Conservation (phyloP, 2,888 invertebrate species). For the Acanthococcus lagerstroemiae region DNA sequence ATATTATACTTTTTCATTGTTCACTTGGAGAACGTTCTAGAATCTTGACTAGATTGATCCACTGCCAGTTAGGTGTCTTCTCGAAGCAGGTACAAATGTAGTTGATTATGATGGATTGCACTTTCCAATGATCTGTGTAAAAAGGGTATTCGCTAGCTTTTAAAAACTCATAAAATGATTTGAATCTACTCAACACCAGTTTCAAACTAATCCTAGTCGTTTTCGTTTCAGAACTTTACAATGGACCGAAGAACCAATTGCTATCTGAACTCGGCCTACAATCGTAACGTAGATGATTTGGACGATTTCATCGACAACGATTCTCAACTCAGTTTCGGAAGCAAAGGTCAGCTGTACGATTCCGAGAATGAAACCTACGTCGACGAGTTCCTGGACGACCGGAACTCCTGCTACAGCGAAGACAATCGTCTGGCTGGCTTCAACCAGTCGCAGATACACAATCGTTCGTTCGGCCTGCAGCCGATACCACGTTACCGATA, state of each 20-base stretch:
- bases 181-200: no score
- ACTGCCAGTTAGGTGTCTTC: no score
- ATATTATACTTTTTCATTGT: no score
- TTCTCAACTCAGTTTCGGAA: slow-evolving; percentile 15
- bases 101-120: no score
- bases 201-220: no score
- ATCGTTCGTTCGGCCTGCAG: neutral
- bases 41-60: no score
- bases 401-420: slow-evolving; percentile 4
- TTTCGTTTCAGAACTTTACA: no score
- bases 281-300: slow-evolving; percentile 14
- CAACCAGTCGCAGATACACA: neutral
- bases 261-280: slow-evolving; percentile 19
- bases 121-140: no score
- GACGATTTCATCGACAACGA: slow-evolving; percentile 19
- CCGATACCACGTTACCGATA: neutral
- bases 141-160: no score
- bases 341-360: slow-evolving; percentile 2
- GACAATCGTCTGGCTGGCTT: slow-evolving; percentile 8
- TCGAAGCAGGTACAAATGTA: no score
- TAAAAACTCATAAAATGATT: no score
- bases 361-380: slow-evolving; percentile 23
- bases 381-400: slow-evolving; percentile 16
- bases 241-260: slow-evolving; percentile 20
- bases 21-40: no score